phyloP scores from a whole-genome alignment of 2,113 vertebrate species.

The Phoenicopterus ruber region DNA sequence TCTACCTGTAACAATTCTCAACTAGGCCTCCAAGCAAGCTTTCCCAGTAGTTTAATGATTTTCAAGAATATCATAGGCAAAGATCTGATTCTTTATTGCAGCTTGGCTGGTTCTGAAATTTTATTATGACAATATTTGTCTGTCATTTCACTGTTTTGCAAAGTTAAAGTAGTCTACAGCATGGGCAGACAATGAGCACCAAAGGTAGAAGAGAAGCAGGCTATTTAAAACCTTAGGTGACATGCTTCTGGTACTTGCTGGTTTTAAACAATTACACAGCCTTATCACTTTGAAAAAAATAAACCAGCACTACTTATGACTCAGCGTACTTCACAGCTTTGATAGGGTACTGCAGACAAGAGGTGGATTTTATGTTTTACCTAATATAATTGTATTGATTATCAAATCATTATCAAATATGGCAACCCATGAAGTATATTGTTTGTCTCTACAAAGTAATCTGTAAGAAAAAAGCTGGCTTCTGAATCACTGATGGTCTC shows the following conservation, averaged over 20 bases:
- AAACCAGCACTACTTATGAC: not conserved
- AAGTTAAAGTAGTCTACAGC: not conserved
- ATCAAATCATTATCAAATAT: not conserved
- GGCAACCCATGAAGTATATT: not conserved
- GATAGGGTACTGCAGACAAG: not conserved
- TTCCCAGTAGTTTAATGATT: not conserved
- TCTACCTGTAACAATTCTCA: not conserved
- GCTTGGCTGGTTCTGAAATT: not conserved
- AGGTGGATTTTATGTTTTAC: not conserved
- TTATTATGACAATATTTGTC: not conserved
- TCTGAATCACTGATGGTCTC: not conserved
- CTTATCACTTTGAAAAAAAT: not conserved
- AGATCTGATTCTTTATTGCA: not conserved
- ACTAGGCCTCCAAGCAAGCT: not conserved
- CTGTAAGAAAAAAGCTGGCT: not conserved
- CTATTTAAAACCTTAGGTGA: not conserved
- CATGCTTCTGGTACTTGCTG: not conserved
- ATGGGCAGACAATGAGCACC: not conserved
- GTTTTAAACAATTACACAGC: not conserved
- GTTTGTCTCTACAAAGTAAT: not conserved
- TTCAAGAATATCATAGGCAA: not conserved
- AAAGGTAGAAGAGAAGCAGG: not conserved
- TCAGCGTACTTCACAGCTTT: not conserved
- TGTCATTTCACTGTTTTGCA: not conserved
- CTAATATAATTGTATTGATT: not conserved